Conservation (phyloP, 2,888 invertebrate species). For the Furcula furcula region DNA sequence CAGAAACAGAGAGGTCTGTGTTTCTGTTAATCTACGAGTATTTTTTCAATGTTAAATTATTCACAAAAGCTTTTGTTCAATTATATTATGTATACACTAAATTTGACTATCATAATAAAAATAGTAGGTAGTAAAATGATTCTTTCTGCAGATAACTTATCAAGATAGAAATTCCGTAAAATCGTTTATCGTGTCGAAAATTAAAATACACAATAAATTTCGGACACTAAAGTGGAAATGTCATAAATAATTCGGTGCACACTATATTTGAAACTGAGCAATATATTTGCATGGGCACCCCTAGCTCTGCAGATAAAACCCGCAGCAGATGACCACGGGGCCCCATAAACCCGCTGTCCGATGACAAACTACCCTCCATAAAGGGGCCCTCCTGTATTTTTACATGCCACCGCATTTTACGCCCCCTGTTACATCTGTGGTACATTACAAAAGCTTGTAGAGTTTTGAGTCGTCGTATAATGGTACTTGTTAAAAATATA, state of each 20-base stretch:
- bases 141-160: too few species aligned
- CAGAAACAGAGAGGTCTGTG: too few species aligned
- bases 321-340: conserved; percentile 43
- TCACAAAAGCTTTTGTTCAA: too few species aligned
- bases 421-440: conserved; percentile 34
- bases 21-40: too few species aligned
- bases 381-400: conserved; percentile 55
- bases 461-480: conserved; percentile 2
- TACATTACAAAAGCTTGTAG: conserved; percentile 5
- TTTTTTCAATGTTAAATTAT: too few species aligned
- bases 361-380: conserved; percentile 64
- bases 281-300: conserved; percentile 31
- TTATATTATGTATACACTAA: too few species aligned
- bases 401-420: conserved; percentile 53
- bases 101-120: too few species aligned
- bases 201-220: too few species aligned
- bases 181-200: too few species aligned
- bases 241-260: conserved; percentile 18
- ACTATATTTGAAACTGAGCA: conserved; percentile 22
- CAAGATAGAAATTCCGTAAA: too few species aligned
- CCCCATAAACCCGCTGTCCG: conserved; percentile 57
- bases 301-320: conserved; percentile 22
- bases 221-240: conserved; percentile 1
- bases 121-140: too few species aligned
- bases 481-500: too few species aligned